These are phyloP conservation scores for Diarsia mendica DNA, from an alignment of 2,888 invertebrate genomes.

Conservation along the genomic window DNA sequence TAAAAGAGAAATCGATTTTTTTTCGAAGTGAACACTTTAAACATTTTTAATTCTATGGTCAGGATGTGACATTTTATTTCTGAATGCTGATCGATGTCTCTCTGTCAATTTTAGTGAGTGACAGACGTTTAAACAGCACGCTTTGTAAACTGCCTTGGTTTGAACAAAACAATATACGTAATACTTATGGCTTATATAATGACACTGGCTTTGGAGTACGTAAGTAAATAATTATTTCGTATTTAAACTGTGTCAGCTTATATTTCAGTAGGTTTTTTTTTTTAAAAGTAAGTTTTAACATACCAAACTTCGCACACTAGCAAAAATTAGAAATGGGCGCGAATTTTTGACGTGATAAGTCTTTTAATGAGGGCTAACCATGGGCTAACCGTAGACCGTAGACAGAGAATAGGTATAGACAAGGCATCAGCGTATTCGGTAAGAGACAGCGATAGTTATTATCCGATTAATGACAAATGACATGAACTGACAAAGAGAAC, in stretches of 20 bases:
- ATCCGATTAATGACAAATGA: too few species aligned
- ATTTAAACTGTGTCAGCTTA: neutral
- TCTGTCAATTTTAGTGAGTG: conserved; percentile 16
- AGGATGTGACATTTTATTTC: neutral
- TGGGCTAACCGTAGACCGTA: too few species aligned
- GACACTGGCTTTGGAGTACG: neutral
- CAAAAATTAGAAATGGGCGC: neutral
- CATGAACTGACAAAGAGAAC: too few species aligned
- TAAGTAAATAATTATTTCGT: neutral
- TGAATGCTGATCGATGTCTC: conserved; percentile 20
- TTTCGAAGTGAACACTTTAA: neutral
- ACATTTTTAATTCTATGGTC: neutral
- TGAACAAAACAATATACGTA: neutral
- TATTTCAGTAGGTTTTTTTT: neutral
- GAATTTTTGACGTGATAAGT: too few species aligned
- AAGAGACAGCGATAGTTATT: too few species aligned
- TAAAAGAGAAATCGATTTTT: conserved; percentile 38
- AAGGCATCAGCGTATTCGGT: too few species aligned
- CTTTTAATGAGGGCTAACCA: too few species aligned
- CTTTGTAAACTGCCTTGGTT: neutral
- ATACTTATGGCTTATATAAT: neutral
- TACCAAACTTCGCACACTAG: neutral
- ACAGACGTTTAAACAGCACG: neutral
- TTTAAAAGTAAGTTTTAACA: neutral
- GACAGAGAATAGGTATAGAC: too few species aligned